Evolutionary conservation across 2,797 vertebrate species (phyloP).

Genomic region (Acropternis orthonyx): DNA sequence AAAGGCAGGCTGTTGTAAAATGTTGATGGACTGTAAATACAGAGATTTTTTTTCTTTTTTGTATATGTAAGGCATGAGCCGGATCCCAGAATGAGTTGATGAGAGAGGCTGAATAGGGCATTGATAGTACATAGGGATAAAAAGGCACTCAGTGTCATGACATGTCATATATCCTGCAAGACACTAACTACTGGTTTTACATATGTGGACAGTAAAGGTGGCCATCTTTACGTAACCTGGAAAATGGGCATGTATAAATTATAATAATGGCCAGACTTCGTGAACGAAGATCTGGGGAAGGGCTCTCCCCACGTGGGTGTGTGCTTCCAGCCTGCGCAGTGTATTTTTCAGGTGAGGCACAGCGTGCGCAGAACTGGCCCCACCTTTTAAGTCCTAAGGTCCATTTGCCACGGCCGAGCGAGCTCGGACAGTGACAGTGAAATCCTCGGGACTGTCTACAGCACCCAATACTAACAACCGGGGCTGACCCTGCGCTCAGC

Average conservation of each 20-base stretch:
- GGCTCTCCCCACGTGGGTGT: too few relatives aligned
- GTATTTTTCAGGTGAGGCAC: too few relatives aligned
- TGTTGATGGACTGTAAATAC: background rate
- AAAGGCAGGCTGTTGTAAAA: background rate
- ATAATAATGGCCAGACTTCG: too few relatives aligned
- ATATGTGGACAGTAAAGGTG: background rate
- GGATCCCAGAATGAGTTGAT: background rate
- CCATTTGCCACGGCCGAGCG: too few relatives aligned
- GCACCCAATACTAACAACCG: too few relatives aligned
- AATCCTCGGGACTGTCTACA: too few relatives aligned
- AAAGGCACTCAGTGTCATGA: background rate
- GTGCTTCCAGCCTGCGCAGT: too few relatives aligned
- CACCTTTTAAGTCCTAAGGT: too few relatives aligned
- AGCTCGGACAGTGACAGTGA: too few relatives aligned
- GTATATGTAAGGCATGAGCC: background rate
- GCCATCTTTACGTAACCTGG: background rate
- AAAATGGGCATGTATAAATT: background rate
- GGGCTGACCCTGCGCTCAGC: too few relatives aligned
- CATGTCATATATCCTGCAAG: accelerated
- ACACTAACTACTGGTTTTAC: background rate
- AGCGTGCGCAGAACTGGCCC: too few relatives aligned
- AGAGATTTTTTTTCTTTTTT: background rate
- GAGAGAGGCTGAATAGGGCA: background rate
- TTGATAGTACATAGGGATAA: background rate
- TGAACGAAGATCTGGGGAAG: too few relatives aligned